Evolutionary conservation across 2,888 invertebrate genomes (phyloP).

Genomic region (Synanthedon vespiformis): DNA sequence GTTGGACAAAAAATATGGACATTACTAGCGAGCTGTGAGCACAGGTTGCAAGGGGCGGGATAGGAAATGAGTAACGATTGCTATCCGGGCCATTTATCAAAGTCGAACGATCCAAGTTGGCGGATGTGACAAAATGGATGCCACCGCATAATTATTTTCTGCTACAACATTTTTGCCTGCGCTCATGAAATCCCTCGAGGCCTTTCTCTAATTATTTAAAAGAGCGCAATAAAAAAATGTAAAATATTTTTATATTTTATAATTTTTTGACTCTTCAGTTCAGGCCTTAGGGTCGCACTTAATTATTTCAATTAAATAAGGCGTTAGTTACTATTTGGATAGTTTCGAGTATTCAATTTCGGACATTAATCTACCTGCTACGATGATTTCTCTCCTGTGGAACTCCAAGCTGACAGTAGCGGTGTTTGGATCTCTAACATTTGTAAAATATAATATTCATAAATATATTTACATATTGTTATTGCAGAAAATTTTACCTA

Average conservation of each 20-base stretch:
- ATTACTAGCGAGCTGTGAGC: conserved; percentile 16
- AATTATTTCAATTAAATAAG: too few relatives aligned
- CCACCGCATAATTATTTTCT: conserved; percentile 7
- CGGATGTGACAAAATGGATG: conserved; percentile 37
- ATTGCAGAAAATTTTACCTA: too few relatives aligned
- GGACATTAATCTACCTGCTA: too few relatives aligned
- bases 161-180: conserved; percentile 5
- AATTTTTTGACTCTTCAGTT: too few relatives aligned
- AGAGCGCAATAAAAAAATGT: neutral
- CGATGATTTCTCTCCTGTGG: too few relatives aligned
- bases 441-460: too few relatives aligned
- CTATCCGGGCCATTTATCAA: conserved; percentile 59
- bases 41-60: conserved; percentile 34
- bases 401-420: too few relatives aligned
- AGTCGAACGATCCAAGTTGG: conserved; percentile 41
- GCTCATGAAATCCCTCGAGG: neutral
- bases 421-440: too few relatives aligned
- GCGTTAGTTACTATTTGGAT: too few relatives aligned
- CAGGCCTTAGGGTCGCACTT: too few relatives aligned
- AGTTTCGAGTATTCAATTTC: too few relatives aligned
- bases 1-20: conserved; percentile 1
- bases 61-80: conserved; percentile 60
- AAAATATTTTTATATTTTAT: neutral
- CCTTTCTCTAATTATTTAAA: neutral
- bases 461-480: too few relatives aligned